phyloP scores from a whole-genome alignment of 2,888 invertebrate species.

The Priocnemis perturbator region DNA sequence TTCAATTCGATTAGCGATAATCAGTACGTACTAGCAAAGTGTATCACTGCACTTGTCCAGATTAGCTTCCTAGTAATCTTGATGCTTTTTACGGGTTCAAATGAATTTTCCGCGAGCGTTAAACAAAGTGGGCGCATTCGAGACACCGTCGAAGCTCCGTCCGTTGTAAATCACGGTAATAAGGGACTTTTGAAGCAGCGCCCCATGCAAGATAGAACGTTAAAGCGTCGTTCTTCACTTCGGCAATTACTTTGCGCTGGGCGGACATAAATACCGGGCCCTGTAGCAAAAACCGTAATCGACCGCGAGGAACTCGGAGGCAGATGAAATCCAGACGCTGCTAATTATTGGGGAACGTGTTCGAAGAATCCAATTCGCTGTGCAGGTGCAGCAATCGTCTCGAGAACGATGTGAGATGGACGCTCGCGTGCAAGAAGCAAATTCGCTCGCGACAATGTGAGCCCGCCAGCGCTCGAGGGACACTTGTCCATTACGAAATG shows the following conservation, averaged over 20 bases:
- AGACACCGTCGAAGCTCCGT: no score
- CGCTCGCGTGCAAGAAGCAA: neutral
- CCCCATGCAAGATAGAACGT: neutral
- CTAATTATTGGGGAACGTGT: slow-evolving; percentile 19
- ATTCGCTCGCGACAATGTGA: slow-evolving; percentile 4
- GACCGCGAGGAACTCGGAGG: neutral
- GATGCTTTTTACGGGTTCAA: no score
- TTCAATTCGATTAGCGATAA: no score
- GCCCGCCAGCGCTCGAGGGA: neutral
- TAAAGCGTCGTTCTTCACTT: neutral
- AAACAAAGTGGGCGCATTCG: no score
- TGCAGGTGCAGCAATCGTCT: slow-evolving; percentile 6
- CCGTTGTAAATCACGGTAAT: no score
- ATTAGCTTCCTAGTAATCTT: no score
- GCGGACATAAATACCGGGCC: neutral
- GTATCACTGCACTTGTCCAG: no score
- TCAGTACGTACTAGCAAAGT: no score
- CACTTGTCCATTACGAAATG: no score
- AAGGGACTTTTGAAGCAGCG: no score
- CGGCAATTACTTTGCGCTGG: slow-evolving; percentile 4
- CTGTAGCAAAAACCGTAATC: neutral
- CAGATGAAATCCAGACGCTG: slow-evolving; percentile 13
- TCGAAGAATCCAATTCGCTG: slow-evolving; percentile 20
- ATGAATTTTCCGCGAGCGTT: no score
- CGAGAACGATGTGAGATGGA: neutral